phyloP scores from a whole-genome alignment of 2,888 invertebrate species.

The Entomobrya multifasciata region DNA sequence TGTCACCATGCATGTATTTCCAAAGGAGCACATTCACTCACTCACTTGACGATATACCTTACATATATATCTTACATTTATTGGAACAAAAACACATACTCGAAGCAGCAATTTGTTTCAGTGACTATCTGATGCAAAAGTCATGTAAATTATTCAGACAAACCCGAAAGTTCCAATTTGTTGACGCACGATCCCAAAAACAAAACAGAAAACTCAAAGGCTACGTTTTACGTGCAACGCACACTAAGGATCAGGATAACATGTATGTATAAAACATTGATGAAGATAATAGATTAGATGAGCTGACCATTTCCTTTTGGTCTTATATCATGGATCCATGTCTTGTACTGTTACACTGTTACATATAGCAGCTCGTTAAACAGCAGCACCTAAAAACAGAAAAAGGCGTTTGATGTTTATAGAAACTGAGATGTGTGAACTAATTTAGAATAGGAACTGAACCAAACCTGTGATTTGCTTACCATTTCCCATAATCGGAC shows the following conservation, averaged over 20 bases:
- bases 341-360: slow-evolving; percentile 2
- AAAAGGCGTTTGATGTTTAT: background rate
- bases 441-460: background rate
- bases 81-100: too few relatives aligned
- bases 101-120: slow-evolving; percentile 20
- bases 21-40: slow-evolving; percentile 1
- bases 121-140: slow-evolving; percentile 47
- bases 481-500: slow-evolving; percentile 35
- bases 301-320: background rate
- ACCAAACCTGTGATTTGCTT: slow-evolving; percentile 24
- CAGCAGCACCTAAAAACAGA: background rate
- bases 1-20: slow-evolving; percentile 15
- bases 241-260: background rate
- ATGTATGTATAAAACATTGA: background rate
- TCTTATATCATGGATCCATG: background rate
- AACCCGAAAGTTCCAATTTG: slow-evolving; percentile 2
- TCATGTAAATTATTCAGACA: slow-evolving; percentile 40
- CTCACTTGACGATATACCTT: background rate
- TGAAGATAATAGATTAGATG: background rate
- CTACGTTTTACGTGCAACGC: background rate
- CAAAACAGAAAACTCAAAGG: background rate
- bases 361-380: slow-evolving; percentile 19
- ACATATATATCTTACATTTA: background rate
- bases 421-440: background rate
- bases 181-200: slow-evolving; percentile 17